Conservation (phyloP, 1,140 invertebrate species). For the Solenopsis invicta region DNA sequence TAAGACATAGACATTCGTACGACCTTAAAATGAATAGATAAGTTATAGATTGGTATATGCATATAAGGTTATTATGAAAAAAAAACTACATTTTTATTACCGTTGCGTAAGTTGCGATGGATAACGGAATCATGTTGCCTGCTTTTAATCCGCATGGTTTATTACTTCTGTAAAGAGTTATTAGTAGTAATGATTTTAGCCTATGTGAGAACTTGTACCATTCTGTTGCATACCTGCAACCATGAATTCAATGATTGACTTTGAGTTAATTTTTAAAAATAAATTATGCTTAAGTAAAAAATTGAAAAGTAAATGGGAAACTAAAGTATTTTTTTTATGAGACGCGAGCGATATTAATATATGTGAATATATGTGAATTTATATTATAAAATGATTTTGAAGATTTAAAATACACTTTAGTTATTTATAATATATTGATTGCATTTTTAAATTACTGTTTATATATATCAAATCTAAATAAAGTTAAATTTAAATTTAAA, state of each 20-base stretch:
- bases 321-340: not conserved
- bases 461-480: too few relatives aligned
- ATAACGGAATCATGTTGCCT: too few relatives aligned
- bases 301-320: not conserved
- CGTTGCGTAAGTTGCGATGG: too few relatives aligned
- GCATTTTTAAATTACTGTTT: not conserved
- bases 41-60: not conserved
- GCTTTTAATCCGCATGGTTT: too few relatives aligned
- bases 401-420: not conserved
- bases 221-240: too few relatives aligned
- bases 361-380: not conserved
- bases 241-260: not conserved
- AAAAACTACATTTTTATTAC: not conserved
- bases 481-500: not conserved
- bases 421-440: not conserved
- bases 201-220: too few relatives aligned
- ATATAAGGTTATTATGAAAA: too few relatives aligned
- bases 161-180: too few relatives aligned
- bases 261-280: not conserved
- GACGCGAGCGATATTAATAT: not conserved
- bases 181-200: too few relatives aligned
- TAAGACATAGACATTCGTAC: constrained; percentile 26
- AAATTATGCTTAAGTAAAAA: not conserved
- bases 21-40: constrained; percentile 2
- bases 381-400: not conserved